Evolutionary conservation across 2,113 vertebrate species (phyloP).

Genomic region (Eidolon helvum): DNA sequence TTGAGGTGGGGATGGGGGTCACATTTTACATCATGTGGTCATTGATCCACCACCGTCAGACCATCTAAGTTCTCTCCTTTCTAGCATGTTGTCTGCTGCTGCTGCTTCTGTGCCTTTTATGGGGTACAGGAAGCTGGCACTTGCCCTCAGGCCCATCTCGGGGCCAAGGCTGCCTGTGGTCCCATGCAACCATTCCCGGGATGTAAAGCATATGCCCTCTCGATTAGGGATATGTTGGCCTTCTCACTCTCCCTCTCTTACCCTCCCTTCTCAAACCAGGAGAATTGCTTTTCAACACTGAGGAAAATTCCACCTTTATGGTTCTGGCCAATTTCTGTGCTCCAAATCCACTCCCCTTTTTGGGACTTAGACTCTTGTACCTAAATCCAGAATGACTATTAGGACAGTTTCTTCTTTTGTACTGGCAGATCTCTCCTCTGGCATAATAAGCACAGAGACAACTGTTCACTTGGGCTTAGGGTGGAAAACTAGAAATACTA

Average conservation of each 20-base stretch:
- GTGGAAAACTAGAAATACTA: not conserved
- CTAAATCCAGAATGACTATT: not conserved
- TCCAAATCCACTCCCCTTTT: not conserved
- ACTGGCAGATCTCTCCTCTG: not conserved
- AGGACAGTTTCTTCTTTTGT: not conserved
- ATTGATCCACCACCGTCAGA: not conserved
- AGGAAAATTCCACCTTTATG: not conserved
- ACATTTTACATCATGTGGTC: not conserved
- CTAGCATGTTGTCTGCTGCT: not conserved
- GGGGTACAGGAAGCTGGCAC: not conserved
- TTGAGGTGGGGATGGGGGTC: not conserved
- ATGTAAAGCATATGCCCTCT: not conserved
- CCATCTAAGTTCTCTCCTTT: not conserved
- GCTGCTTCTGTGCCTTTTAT: not conserved
- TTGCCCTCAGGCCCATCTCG: fast-evolving
- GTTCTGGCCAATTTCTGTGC: not conserved
- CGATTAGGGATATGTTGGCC: not conserved
- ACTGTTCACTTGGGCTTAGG: not conserved
- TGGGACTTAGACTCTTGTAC: not conserved
- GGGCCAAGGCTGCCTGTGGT: not conserved
- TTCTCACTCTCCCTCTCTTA: not conserved
- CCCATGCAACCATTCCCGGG: not conserved
- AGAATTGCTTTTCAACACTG: not conserved
- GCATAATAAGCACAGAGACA: not conserved
- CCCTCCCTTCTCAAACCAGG: not conserved